Evolutionary conservation across 2,888 invertebrate genomes (phyloP).

Genomic region (Orthosia incerta): DNA sequence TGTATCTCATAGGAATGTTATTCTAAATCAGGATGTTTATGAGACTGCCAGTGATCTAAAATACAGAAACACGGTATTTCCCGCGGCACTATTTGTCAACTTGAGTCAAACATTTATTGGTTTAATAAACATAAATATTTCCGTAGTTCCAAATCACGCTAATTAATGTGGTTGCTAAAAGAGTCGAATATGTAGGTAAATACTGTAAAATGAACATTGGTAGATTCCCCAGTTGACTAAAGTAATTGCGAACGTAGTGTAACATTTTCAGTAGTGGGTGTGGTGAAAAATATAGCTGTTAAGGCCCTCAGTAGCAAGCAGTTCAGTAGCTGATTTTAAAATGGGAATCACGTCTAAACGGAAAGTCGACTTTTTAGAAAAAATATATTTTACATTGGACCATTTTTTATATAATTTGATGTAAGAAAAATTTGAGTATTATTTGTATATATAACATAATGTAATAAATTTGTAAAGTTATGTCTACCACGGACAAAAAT

Average conservation of each 20-base stretch:
- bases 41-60: background rate
- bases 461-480: too few relatives aligned
- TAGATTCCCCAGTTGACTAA: background rate
- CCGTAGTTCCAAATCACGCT: background rate
- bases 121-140: background rate
- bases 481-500: too few relatives aligned
- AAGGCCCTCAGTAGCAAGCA: too few relatives aligned
- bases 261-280: background rate
- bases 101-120: conserved; percentile 12
- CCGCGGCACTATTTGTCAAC: conserved; percentile 5
- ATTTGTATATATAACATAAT: too few relatives aligned
- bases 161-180: conserved; percentile 5
- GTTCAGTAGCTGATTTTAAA: too few relatives aligned
- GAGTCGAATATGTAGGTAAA: background rate
- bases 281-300: too few relatives aligned
- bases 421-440: too few relatives aligned
- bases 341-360: too few relatives aligned
- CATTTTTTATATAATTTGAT: too few relatives aligned
- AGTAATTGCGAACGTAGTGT: background rate
- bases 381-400: too few relatives aligned
- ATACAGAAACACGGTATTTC: conserved; percentile 1
- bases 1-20: background rate
- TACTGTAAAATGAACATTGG: background rate
- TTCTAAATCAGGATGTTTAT: conserved; percentile 2
- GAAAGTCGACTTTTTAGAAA: too few relatives aligned